Base-by-base conservation (phyloP, 2,113 vertebrate genomes). In the Carollia perspicillata region DNA sequence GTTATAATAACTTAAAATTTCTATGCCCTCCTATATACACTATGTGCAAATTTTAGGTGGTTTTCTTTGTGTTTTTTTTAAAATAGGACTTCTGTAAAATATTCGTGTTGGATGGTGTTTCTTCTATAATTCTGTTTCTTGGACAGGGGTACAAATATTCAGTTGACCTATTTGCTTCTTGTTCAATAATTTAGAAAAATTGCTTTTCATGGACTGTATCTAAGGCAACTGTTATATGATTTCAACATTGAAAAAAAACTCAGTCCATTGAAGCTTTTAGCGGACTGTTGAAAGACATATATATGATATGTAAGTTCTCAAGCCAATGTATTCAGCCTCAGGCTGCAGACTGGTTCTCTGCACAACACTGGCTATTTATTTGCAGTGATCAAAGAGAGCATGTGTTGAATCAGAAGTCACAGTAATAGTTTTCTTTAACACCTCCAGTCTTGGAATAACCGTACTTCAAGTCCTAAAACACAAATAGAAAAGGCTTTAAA, bases 361-460 rank as follows among this genome's bases (percentile, higher is more conserved):
- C 26, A 2, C 35, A 60, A 78, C 47, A 4, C 71, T n/a, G 53
- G 30, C 9, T 93, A 22, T 95, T 93, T 92, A 80, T 89, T 94
- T 87, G 74, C 68, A 35, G 0, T 53, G 55, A 89, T 84, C 84
- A 87, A 78, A 95, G 58, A 81, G 78, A 89, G 51, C 49, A 65
- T 71, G 58, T 75, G 63, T 84, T n/a, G 75, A n/a, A 75, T 89
- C 55, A 84, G 58, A 96, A 93, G 18, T 92, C 71, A 90, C 42
- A 66, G 79, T 75, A 86, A 55, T 79, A 75, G 33, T 95, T 97
- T 96, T 92, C 93, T 40, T 86, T 92, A 92, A 90, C 71, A 92
- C 90, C 53, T 93, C 49, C 86, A 22, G 49, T 79, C 85, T 72
- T 20, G 6, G 28, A 84, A 68, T 60, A 92, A 78, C 33, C 1